phyloP scores from a whole-genome alignment of 2,888 invertebrate genomes.

The Leptothorax acervorum region DNA sequence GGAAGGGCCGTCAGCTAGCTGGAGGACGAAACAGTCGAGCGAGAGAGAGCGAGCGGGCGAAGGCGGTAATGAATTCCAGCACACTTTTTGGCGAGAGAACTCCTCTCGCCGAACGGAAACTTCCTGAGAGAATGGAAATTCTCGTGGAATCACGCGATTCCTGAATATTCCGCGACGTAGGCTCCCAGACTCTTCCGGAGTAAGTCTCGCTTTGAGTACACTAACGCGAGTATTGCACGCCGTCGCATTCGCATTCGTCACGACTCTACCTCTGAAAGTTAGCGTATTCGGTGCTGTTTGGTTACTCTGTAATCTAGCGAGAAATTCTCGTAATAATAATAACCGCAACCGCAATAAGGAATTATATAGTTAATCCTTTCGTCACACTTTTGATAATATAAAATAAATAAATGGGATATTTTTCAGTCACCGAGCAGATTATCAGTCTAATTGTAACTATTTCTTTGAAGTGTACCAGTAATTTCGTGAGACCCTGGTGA shows the following conservation, averaged over 20 bases:
- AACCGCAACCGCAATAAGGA: not conserved
- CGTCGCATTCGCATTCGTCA: slow-evolving; percentile 31
- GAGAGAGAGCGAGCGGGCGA: slow-evolving; percentile 39
- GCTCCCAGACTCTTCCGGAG: slow-evolving; percentile 38
- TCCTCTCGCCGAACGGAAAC: slow-evolving; percentile 44
- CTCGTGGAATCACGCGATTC: slow-evolving; percentile 34
- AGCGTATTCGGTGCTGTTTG: slow-evolving; percentile 9
- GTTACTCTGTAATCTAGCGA: slow-evolving; percentile 7
- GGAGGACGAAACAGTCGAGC: slow-evolving; percentile 36
- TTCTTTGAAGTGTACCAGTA: not conserved
- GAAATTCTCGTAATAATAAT: not conserved
- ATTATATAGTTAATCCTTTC: not conserved
- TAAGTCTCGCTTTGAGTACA: slow-evolving; percentile 45
- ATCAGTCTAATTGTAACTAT: not conserved
- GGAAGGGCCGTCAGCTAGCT: slow-evolving; percentile 65
- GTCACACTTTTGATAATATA: not conserved
- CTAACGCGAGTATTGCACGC: slow-evolving; percentile 32
- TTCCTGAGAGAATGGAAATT: slow-evolving; percentile 52
- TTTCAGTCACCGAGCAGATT: not conserved
- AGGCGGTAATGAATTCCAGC: slow-evolving; percentile 50
- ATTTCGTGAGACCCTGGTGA: not conserved
- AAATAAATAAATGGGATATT: not conserved
- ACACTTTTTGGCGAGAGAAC: slow-evolving; percentile 48
- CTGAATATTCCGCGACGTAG: slow-evolving; percentile 53
- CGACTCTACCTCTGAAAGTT: slow-evolving; percentile 16